phyloP scores from a whole-genome alignment of 1,140 invertebrate genomes.

The Dendroctonus valens region DNA sequence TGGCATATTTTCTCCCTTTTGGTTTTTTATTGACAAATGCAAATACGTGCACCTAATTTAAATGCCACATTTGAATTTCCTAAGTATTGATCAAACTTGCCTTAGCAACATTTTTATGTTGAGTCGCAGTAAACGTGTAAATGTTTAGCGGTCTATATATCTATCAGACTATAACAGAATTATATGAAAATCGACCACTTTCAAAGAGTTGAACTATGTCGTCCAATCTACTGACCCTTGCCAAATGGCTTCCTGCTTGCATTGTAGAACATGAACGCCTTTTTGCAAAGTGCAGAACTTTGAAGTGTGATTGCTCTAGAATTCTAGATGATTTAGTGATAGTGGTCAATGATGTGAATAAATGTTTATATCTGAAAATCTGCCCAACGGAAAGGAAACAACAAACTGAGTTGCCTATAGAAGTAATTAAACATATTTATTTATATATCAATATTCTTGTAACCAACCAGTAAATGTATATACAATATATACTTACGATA shows the following conservation, averaged over 20 bases:
- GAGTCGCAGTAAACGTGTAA: too few relatives aligned
- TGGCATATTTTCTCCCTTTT: too few relatives aligned
- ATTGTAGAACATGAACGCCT: conserved; percentile 36
- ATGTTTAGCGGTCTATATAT: too few relatives aligned
- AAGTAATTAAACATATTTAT: neutral
- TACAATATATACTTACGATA: neutral
- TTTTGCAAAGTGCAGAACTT: conserved; percentile 38
- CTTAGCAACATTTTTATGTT: too few relatives aligned
- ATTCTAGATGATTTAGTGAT: conserved; percentile 30
- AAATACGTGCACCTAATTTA: too few relatives aligned
- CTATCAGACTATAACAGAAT: too few relatives aligned
- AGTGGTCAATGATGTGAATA: neutral
- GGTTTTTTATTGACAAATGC: too few relatives aligned
- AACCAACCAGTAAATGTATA: neutral
- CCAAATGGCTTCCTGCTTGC: conserved; percentile 46
- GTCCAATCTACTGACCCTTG: conserved; percentile 42
- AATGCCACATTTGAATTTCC: too few relatives aligned
- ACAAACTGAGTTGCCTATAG: conserved; percentile 19
- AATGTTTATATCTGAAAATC: neutral
- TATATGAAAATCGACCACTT: too few relatives aligned
- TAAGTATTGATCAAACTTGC: too few relatives aligned
- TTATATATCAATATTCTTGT: neutral
- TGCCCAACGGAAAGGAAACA: conserved; percentile 8
- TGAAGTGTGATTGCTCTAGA: conserved; percentile 36
- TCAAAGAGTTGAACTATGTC: conserved; percentile 34